Conservation (phyloP, 1,140 invertebrate species). For the Drosophila pandora region DNA sequence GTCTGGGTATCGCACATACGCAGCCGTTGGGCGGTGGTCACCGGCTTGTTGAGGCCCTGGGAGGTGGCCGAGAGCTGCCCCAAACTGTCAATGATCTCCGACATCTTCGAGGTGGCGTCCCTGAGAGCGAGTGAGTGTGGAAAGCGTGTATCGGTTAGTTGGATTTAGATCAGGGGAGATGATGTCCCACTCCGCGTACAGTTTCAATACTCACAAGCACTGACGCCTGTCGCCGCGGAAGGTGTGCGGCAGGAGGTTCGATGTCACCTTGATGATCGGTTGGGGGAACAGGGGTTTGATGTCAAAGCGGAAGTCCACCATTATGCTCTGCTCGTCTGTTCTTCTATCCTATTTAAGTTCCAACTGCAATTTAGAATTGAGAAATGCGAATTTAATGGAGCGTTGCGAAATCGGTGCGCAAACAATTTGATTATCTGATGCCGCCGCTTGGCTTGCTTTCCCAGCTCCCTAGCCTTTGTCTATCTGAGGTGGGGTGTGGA, state of each 20-base stretch:
- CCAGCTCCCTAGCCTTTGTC: background rate
- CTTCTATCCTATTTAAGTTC: background rate
- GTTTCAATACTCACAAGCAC: conserved; percentile 85
- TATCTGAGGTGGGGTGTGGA: conserved; percentile 34
- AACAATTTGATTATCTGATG: conserved; percentile 67
- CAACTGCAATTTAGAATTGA: conserved; percentile 53
- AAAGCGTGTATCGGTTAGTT: conserved; percentile 62
- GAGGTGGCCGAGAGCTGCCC: conserved; percentile 89
- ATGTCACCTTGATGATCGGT: conserved; percentile 86
- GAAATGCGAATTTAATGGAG: conserved; percentile 74
- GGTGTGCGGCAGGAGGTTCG: conserved; percentile 86
- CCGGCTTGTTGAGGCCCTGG: conserved; percentile 89
- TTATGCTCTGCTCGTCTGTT: conserved; percentile 35
- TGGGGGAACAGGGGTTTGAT: conserved; percentile 86
- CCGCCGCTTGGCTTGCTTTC: conserved; percentile 14
- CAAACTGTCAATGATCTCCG: conserved; percentile 88
- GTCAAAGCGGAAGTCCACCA: conserved; percentile 88
- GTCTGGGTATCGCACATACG: conserved; percentile 87
- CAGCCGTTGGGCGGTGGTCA: conserved; percentile 88
- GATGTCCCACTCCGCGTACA: conserved; percentile 54
- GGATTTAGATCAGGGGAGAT: conserved; percentile 12
- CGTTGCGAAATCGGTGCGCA: conserved; percentile 62
- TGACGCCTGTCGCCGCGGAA: conserved; percentile 86
- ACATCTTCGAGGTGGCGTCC: conserved; percentile 87
- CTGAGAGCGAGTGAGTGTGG: conserved; percentile 83